Base-by-base conservation (phyloP, 92 coral and sea anemone species). In the Virgularia gustaviana region DNA sequence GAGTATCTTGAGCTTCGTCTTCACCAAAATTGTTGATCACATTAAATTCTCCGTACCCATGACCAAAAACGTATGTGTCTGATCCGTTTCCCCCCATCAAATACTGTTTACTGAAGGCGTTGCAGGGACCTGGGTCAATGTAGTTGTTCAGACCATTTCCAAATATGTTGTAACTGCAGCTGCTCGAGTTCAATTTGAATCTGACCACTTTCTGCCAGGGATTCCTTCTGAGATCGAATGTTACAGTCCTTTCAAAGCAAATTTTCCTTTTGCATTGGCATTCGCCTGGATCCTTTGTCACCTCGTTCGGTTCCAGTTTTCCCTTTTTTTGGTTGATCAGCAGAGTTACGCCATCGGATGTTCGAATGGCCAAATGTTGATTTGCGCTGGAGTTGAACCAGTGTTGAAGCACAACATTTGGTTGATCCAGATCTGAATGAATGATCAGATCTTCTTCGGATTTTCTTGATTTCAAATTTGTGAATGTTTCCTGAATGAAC, bases 61-160 rank as follows among this genome's bases (percentile, higher is more conserved):
- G 75, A 13, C 77, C 49, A 0, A 82, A 54, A 0, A 82, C 87
- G 55, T 82, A 82, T 0, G 83, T 77, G 57, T 82, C 87, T 19
- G 84, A 73, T 18, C 87, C 83, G 15, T 55, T 23, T 57, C 65
- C 38, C 38, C 87, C 87, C 7, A 51, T 58, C 62, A 83, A 61
- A 45, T 63, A 28, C 12, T 83, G 87, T 10, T 61, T 68, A 31
- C 55, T 77, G 42, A 42, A 77, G 47, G 73, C 87, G 63, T 76
- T 83, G 29, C 83, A 77, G 43, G 87, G 37, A n/a, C 87, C 87
- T 9, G 87, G 83, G 39, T 83, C 83, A 11, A 83, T 66, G 67
- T 83, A 83, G 36, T 83, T 83, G 59, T 79, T 83, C 1, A 83
- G 73, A 7, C 54, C 45, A 25, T 78, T 83, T 0, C 84, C 84